Evolutionary conservation across 2,797 vertebrate genomes (phyloP).

Genomic region (Tokudaia tokunoshimensis): DNA sequence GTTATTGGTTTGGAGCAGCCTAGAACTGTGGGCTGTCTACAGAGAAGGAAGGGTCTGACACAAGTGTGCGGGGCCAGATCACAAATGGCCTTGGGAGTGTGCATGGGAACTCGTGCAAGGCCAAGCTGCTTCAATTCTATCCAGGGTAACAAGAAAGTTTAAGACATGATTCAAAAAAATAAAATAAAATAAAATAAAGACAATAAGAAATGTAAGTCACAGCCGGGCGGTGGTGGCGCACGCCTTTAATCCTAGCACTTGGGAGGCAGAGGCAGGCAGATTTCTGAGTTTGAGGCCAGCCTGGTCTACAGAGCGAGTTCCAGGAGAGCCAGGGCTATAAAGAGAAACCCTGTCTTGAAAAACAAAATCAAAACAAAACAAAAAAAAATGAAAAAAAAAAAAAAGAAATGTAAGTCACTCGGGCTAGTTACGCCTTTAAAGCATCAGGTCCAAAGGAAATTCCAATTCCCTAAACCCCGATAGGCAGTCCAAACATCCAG

Average conservation of each 20-base stretch:
- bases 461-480: neutral
- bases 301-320: too few species aligned
- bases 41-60: neutral
- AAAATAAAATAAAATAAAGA: neutral
- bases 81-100: neutral
- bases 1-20: too few species aligned
- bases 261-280: too few species aligned
- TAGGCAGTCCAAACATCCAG: neutral
- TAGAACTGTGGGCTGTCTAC: neutral
- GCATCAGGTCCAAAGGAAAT: neutral
- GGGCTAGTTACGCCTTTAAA: neutral
- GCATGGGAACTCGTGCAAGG: neutral
- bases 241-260: too few species aligned
- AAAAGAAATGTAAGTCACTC: neutral
- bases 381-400: neutral
- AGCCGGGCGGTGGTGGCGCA: too few species aligned
- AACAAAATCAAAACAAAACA: too few species aligned
- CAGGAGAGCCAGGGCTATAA: too few species aligned
- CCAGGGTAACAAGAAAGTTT: neutral
- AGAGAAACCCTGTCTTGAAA: too few species aligned
- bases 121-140: neutral
- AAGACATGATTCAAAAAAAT: conserved; percentile 7
- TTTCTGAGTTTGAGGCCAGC: too few species aligned
- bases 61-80: neutral
- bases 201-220: neutral